A percentile compares a stretch with the other conserved stretches of the same genome.
Evolutionary conservation across 2,797 vertebrate species (phyloP).

Genomic region (Gobio occitaniae): DNA sequence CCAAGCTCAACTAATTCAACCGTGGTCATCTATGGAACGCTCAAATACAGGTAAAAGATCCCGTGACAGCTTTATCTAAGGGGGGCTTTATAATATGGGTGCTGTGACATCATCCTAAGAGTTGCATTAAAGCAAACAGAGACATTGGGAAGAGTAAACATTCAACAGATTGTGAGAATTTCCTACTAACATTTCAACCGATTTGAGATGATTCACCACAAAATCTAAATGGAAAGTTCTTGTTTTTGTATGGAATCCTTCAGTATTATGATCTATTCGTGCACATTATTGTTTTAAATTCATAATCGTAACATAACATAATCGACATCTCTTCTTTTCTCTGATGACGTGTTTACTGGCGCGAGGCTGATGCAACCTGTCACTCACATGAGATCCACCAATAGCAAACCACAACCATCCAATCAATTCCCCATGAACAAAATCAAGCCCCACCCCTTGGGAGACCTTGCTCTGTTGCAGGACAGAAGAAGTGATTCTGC

Average conservation of each 20-base stretch:
- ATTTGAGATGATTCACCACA: neutral
- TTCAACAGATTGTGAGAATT: slow-evolving; percentile 18
- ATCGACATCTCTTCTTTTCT: neutral
- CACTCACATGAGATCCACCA: neutral
- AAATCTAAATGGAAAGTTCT: neutral
- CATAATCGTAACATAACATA: too few relatives aligned
- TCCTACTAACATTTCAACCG: neutral
- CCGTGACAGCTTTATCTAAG: slow-evolving; percentile 38
- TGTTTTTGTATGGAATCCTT: neutral
- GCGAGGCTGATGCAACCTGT: neutral
- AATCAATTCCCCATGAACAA: neutral
- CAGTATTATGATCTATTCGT: neutral
- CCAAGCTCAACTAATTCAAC: neutral
- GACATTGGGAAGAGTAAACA: slow-evolving; percentile 70
- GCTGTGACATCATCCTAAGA: neutral
- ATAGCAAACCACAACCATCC: neutral
- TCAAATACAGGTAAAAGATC: neutral
- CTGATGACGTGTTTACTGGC: neutral
- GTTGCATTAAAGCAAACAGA: slow-evolving; percentile 65
- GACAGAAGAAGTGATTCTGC: too few relatives aligned
- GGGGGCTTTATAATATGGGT: slow-evolving; percentile 16
- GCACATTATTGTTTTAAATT: neutral
- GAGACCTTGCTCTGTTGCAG: too few relatives aligned
- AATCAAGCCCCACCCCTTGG: neutral
- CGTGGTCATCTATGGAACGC: neutral